These are phyloP conservation scores for Synergus umbraculus DNA, from an alignment of 2,888 invertebrate species.

Conservation along the genomic window DNA sequence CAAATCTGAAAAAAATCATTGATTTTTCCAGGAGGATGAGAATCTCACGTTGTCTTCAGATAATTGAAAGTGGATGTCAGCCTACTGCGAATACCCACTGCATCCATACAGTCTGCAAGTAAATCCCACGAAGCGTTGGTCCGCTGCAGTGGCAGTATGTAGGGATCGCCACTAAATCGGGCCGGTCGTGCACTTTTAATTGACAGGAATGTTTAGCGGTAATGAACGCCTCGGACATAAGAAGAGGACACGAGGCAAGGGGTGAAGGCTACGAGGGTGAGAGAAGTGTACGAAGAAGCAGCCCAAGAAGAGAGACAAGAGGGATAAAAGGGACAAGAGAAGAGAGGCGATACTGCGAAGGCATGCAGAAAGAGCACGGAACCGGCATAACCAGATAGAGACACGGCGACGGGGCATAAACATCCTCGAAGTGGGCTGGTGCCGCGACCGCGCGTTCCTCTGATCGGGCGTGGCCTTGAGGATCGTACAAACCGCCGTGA, in stretches of 20 bases:
- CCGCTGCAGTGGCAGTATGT: slow-evolving; percentile 50
- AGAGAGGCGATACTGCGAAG: slow-evolving; percentile 52
- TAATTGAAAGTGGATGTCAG: slow-evolving; percentile 59
- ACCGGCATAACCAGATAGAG: slow-evolving; percentile 71
- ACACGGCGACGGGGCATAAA: slow-evolving; percentile 73
- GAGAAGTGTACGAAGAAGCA: slow-evolving; percentile 46
- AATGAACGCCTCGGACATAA: slow-evolving; percentile 70
- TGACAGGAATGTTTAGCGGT: slow-evolving; percentile 76
- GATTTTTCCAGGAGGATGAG: slow-evolving; percentile 33
- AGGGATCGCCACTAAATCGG: slow-evolving; percentile 69
- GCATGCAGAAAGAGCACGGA: slow-evolving; percentile 50
- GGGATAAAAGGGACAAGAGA: slow-evolving; percentile 40
- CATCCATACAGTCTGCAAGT: slow-evolving; percentile 36
- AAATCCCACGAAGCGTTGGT: slow-evolving; percentile 49
- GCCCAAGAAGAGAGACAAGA: slow-evolving; percentile 50
- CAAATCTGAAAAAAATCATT: slow-evolving; percentile 33
- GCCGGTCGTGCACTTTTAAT: slow-evolving; percentile 72
- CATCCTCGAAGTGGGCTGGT: slow-evolving; percentile 64
- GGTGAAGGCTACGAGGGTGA: slow-evolving; percentile 46
- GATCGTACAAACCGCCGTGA: slow-evolving; percentile 60
- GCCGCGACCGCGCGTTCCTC: slow-evolving; percentile 70
- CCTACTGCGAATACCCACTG: slow-evolving; percentile 43
- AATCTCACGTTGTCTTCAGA: slow-evolving; percentile 53
- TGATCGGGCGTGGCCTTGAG: slow-evolving; percentile 72
- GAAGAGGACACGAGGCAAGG: slow-evolving; percentile 55